Conservation (phyloP, 2,888 invertebrate genomes). For the Chromoteleia sp. region DNA sequence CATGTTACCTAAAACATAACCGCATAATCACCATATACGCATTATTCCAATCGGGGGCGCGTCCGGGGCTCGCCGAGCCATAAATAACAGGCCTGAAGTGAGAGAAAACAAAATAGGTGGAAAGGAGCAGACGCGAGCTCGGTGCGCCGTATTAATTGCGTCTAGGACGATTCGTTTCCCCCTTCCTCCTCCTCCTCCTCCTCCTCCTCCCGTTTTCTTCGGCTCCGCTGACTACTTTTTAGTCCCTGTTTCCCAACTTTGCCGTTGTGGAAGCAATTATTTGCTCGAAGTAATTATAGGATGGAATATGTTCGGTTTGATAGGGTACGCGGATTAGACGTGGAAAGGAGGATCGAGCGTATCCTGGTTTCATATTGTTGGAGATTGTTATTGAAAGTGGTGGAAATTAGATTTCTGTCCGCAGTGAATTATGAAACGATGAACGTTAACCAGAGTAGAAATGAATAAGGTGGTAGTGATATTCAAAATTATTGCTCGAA, state of each 20-base stretch:
- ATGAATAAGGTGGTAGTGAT: conserved; percentile 9
- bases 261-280: neutral
- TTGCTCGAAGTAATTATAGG: neutral
- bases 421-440: conserved; percentile 24
- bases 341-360: neutral
- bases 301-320: neutral
- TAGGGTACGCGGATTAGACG: neutral
- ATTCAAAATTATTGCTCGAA: neutral
- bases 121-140: neutral
- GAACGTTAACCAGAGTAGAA: conserved; percentile 17
- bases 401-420: conserved; percentile 34
- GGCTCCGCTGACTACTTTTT: too few species aligned
- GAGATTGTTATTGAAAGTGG: conserved; percentile 16
- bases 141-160: conserved; percentile 18
- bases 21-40: conserved; percentile 52
- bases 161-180: conserved; percentile 11
- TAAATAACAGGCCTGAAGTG: conserved; percentile 39
- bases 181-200: neutral
- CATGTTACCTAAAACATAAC: conserved; percentile 67
- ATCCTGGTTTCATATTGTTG: conserved; percentile 23
- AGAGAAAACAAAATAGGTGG: conserved; percentile 17
- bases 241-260: neutral
- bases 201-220: neutral
- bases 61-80: conserved; percentile 16
- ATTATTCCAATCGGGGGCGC: conserved; percentile 33